Conservation (phyloP, 2,888 invertebrate genomes). For the Platypus cylindrus region DNA sequence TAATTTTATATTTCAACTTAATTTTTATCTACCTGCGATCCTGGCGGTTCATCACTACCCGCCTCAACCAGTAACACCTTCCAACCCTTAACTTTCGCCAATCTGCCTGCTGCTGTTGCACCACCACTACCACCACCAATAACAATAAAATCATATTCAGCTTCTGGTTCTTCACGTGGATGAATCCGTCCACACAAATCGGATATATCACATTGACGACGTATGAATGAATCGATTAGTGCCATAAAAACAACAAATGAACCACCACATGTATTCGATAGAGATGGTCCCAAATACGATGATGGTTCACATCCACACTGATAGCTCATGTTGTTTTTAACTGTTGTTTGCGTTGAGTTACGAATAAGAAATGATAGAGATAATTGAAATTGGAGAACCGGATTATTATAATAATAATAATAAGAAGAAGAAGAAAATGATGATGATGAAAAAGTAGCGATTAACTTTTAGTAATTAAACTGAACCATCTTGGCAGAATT, state of each 20-base stretch:
- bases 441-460: no score
- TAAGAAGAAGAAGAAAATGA: no score
- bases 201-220: conserved; percentile 42
- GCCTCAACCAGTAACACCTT: conserved; percentile 60
- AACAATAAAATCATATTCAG: conserved; percentile 52
- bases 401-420: conserved; percentile 1
- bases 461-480: no score
- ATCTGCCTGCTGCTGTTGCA: conserved; percentile 47
- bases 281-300: conserved; percentile 40
- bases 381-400: no score
- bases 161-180: conserved; percentile 35
- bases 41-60: conserved; percentile 56
- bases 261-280: conserved; percentile 44
- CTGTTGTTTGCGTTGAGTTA: conserved; percentile 8
- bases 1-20: no score
- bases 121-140: conserved; percentile 56
- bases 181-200: conserved; percentile 48
- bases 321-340: no score
- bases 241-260: conserved; percentile 52
- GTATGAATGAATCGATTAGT: conserved; percentile 47
- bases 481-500: no score
- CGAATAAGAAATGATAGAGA: no score
- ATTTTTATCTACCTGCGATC: conserved; percentile 37
- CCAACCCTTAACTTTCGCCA: conserved; percentile 53
- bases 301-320: conserved; percentile 46